Percentiles rank a stretch among this genome's conserved stretches.
phyloP scores from a whole-genome alignment of 2,888 invertebrate species.

The Habroteleia sp. region DNA sequence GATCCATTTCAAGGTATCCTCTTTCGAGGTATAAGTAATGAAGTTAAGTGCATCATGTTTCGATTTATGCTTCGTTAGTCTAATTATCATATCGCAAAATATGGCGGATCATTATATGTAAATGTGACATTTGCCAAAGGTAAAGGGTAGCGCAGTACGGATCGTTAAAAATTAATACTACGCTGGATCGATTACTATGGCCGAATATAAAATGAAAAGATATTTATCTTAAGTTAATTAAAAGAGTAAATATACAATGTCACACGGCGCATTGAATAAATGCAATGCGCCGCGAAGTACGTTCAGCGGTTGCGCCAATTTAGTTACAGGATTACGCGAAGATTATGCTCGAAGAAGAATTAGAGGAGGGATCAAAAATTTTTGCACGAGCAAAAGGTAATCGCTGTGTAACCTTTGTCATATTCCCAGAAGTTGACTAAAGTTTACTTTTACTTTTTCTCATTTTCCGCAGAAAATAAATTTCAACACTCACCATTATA shows the following conservation, averaged over 20 bases:
- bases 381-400: conserved; percentile 22
- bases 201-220: conserved; percentile 33
- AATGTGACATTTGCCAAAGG: conserved; percentile 40
- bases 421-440: too few relatives aligned
- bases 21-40: too few relatives aligned
- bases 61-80: conserved; percentile 5
- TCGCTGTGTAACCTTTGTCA: conserved; percentile 7
- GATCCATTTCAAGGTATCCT: too few relatives aligned
- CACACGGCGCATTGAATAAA: conserved; percentile 39
- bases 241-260: conserved; percentile 55
- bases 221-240: conserved; percentile 53
- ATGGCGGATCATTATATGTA: conserved; percentile 45
- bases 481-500: too few relatives aligned
- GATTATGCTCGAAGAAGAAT: too few relatives aligned
- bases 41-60: too few relatives aligned
- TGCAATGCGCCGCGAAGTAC: conserved; percentile 14
- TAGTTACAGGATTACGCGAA: conserved; percentile 15
- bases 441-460: conserved; percentile 7
- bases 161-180: conserved; percentile 37
- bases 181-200: conserved; percentile 23
- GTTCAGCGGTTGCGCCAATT: conserved; percentile 12
- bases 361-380: too few relatives aligned
- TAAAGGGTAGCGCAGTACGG: conserved; percentile 19
- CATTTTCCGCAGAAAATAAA: too few relatives aligned
- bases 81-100: conserved; percentile 41